Base-by-base conservation (phyloP, 2,888 invertebrate species). In the Electrophaes corylata region DNA sequence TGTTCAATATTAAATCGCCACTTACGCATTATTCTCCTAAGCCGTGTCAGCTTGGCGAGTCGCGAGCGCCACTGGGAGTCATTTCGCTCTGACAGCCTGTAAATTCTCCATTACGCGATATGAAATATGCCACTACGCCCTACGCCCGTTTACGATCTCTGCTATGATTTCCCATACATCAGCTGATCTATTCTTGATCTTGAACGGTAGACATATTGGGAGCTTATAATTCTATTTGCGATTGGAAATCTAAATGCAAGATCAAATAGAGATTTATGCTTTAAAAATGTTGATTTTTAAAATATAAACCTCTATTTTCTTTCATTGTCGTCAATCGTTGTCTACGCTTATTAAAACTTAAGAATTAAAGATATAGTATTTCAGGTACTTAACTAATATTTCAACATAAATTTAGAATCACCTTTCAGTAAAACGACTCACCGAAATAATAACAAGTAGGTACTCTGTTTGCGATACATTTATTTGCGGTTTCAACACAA, bases 31-130 rank as follows among this genome's bases (percentile, higher is more conserved):
- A 70, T 79, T 44, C 64, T 44, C 49, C 62, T 62, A 51, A 56
- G 59, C 64, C 69, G 68, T 53, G 63, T 55, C 31, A 47, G 58
- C 35, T 49, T 64, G 59, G 60, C 62, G 68, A 67, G 75, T 78
- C 76, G 78, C 72, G 71, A 79, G 83, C 89, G 84, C 91, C 91
- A 78, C 78, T 80, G 92, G 92, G 92, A 91, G 88, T 90, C 90
- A 91, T 92, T 92, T 79, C 86, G 76, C 60, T 70, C 88, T 80
- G 92, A 91, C 92, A 91, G 90, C 88, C 88, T 91, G 92, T 92
- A 92, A 92, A 92, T 92, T 91, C 88, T 81, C 88, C 88, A 91
- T 92, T 91, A 92, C 88, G 79, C 83, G 88, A 86, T 92, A 92
- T 92, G 92, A 92, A 88, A 91, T 92, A 92, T 91, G 86, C 83